Evolutionary conservation across 2,797 vertebrate species (phyloP).

Genomic region (Hippopotamyrus pictus): DNA sequence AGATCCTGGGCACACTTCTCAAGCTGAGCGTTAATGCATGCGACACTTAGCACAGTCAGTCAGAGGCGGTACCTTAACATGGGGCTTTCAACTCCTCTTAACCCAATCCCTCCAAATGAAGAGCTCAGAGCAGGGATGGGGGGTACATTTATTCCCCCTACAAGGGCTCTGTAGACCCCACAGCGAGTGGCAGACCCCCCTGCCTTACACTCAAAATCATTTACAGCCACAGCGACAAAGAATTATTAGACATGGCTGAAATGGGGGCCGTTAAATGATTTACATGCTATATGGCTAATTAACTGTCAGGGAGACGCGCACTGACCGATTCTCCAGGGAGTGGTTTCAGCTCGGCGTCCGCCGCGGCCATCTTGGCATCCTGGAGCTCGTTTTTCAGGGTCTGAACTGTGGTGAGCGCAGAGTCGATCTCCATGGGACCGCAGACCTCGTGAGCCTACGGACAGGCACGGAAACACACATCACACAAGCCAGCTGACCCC

Average conservation of each 20-base stretch:
- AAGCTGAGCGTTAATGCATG: slow-evolving; percentile 57
- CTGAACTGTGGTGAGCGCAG: slow-evolving; percentile 86
- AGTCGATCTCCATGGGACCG: slow-evolving; percentile 96
- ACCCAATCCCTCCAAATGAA: background rate
- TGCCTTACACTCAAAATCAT: background rate
- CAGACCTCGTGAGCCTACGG: slow-evolving; percentile 91
- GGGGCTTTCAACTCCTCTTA: background rate
- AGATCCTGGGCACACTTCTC: slow-evolving; percentile 97
- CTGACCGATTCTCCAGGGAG: slow-evolving; percentile 93
- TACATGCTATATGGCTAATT: background rate
- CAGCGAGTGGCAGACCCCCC: background rate
- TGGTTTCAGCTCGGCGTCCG: slow-evolving; percentile 84
- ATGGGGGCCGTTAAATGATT: background rate
- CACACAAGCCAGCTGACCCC: background rate
- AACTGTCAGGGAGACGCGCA: slow-evolving; percentile 6
- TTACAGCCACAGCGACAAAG: background rate
- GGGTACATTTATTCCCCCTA: background rate
- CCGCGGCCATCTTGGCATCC: slow-evolving; percentile 91
- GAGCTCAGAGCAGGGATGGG: background rate
- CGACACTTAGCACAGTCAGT: background rate
- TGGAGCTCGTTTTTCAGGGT: slow-evolving; percentile 88
- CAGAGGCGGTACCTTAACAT: background rate
- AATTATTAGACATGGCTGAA: background rate
- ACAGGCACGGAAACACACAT: background rate
- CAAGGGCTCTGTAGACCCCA: background rate